Evolutionary conservation across 2,888 invertebrate species (phyloP), one percentile per base, ranked within the genome.

Genomic region (Cheilosia urbana): DNA sequence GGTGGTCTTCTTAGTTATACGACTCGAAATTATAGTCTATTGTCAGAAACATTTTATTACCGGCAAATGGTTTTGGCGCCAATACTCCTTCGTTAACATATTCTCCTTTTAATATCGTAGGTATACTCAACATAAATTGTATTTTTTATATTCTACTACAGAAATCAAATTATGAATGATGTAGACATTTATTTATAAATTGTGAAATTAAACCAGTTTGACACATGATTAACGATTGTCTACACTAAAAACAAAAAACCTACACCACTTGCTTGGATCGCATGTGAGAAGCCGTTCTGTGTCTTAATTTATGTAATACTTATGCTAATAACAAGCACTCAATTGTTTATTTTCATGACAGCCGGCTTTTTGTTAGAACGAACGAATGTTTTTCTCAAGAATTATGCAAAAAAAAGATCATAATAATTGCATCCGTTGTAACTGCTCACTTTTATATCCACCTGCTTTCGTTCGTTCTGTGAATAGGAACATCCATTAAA

Each of bases 141-240:
- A 47, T 51, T 21, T 24, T 6, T 24, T 51, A 47, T 47, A 9
- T 47, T 47, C 19, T 45, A 45, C 15, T 19, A 24, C 17, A 7
- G 45, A 2, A 13, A 5, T 24, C 24, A 5, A 13, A 15, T 51
- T 51, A 15, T 24, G 15, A 19, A 24, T 51, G 5, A 51, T 51
- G 24, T 27, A 24, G 51, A 51, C 51, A 51, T 24, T 51, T 51
- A 51, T 51, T 9, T 51, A 24, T 13, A 51, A 51, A 51, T 51
- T 51, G 51, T 27, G 51, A 51, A 51, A 27, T 51, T 24, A 51
- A 51, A 24, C 9, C 51, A 4, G 21, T 13, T 51, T 51, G 51
- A 21, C 11, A 15, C 21, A 51, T 51, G 51, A 51, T 24, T 24
- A 51, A 51, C 24, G 51, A 47, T 47, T 47, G 47, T 17, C 17